Percentiles rank a stretch among this genome's conserved stretches.
Conservation (phyloP, 2,113 vertebrate genomes). For the Urocitellus parryii region DNA sequence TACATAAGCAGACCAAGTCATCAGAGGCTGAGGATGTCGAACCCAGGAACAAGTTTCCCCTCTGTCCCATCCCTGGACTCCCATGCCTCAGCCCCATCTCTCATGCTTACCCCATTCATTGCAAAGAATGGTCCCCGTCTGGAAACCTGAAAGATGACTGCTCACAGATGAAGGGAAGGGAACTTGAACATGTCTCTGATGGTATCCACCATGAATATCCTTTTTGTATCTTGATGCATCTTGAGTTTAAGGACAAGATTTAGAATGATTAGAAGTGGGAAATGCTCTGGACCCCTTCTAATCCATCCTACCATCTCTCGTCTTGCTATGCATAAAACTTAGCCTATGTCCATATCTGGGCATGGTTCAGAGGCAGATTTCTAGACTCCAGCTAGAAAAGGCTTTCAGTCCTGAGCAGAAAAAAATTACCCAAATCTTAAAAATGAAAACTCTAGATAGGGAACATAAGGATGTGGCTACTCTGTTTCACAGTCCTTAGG, state of each 20-base stretch:
- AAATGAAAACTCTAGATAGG: neutral
- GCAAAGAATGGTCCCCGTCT: neutral
- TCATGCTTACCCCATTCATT: constrained; percentile 59
- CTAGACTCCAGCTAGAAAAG: neutral
- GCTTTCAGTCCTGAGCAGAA: neutral
- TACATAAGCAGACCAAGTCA: neutral
- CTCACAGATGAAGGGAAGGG: constrained; percentile 56
- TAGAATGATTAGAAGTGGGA: neutral
- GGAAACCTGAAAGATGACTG: neutral
- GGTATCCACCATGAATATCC: accelerated
- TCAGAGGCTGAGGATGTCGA: neutral
- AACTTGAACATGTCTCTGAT: accelerated
- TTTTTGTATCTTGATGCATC: accelerated
- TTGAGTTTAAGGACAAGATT: accelerated
- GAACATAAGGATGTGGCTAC: neutral
- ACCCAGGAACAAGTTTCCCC: neutral
- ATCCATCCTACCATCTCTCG: neutral
- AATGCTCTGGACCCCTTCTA: neutral
- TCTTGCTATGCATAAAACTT: neutral
- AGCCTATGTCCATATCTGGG: neutral
- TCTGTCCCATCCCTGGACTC: neutral
- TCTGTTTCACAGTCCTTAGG: neutral
- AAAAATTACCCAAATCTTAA: neutral
- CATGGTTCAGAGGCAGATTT: neutral
- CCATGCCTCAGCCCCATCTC: neutral